These are phyloP conservation scores for Monopterus albus DNA, from an alignment of 2,113 vertebrate species.

Conservation along the genomic window DNA sequence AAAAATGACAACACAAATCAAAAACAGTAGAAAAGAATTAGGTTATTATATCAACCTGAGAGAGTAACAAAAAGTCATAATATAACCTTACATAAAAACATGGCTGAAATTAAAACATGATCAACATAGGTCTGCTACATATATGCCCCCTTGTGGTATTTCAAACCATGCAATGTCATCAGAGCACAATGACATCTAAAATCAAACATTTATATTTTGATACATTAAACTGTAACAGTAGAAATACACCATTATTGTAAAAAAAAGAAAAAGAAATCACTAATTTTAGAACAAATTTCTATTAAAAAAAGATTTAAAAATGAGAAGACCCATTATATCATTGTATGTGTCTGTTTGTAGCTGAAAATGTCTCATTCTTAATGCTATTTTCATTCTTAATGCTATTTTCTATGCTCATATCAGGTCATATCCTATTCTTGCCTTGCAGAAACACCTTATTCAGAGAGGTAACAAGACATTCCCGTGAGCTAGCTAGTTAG, in stretches of 20 bases:
- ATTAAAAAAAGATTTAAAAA: conserved; percentile 41
- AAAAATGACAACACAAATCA: conserved; percentile 77
- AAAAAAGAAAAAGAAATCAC: conserved; percentile 45
- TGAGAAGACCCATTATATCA: conserved; percentile 49
- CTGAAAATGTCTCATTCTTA: too few species aligned
- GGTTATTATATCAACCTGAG: conserved; percentile 78
- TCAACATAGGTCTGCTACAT: conserved; percentile 77
- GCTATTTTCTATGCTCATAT: conserved; percentile 55
- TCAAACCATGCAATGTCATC: conserved; percentile 73
- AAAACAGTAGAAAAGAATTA: conserved; percentile 74
- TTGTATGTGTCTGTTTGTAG: conserved; percentile 44
- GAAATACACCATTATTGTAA: conserved; percentile 71
- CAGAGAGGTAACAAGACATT: conserved; percentile 45
- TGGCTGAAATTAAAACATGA: conserved; percentile 71
- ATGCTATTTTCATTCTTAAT: conserved; percentile 57
- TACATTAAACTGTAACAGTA: conserved; percentile 72
- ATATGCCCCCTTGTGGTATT: conserved; percentile 71
- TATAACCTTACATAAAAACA: conserved; percentile 63
- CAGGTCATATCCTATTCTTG: conserved; percentile 50
- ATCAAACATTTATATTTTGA: conserved; percentile 60
- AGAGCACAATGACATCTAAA: conserved; percentile 66
- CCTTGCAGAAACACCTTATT: conserved; percentile 52
- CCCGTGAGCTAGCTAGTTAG: conserved; percentile 48
- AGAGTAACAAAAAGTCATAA: conserved; percentile 74
- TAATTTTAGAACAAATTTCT: conserved; percentile 63